phyloP scores from a whole-genome alignment of 2,797 vertebrate species.

The Mormyrus proboscirostris region DNA sequence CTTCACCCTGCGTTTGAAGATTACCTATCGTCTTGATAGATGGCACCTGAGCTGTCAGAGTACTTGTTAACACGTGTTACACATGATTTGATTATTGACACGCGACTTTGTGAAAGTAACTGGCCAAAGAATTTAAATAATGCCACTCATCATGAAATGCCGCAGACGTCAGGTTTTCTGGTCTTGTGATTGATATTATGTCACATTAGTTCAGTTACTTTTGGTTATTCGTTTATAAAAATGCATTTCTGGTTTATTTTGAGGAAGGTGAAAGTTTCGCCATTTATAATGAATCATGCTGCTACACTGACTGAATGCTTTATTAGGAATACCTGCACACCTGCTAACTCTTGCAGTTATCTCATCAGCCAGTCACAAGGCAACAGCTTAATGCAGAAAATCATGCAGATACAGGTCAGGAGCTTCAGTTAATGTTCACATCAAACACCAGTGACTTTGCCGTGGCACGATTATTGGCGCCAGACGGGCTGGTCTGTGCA shows the following conservation, averaged over 20 bases:
- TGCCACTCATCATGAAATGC: conserved; percentile 21
- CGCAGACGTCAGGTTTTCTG: background rate
- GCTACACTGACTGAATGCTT: background rate
- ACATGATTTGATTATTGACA: background rate
- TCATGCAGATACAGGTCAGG: background rate
- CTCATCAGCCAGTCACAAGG: background rate
- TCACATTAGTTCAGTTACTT: background rate
- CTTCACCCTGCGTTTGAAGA: background rate
- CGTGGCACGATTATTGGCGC: background rate
- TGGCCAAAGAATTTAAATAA: conserved; percentile 15
- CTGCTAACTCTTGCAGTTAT: background rate
- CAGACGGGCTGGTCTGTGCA: background rate
- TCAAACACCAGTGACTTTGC: background rate
- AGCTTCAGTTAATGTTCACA: background rate
- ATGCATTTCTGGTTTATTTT: conserved; percentile 4
- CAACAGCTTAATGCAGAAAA: background rate
- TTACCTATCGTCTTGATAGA: background rate
- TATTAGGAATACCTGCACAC: background rate
- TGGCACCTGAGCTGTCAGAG: background rate
- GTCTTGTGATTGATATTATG: background rate
- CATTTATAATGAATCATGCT: background rate
- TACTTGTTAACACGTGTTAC: conserved; percentile 13
- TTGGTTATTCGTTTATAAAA: background rate
- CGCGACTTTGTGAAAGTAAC: conserved; percentile 2
- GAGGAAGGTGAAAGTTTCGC: background rate